These are phyloP conservation scores for Drosophila anomalata DNA, from an alignment of 2,888 invertebrate species.

Conservation along the genomic window DNA sequence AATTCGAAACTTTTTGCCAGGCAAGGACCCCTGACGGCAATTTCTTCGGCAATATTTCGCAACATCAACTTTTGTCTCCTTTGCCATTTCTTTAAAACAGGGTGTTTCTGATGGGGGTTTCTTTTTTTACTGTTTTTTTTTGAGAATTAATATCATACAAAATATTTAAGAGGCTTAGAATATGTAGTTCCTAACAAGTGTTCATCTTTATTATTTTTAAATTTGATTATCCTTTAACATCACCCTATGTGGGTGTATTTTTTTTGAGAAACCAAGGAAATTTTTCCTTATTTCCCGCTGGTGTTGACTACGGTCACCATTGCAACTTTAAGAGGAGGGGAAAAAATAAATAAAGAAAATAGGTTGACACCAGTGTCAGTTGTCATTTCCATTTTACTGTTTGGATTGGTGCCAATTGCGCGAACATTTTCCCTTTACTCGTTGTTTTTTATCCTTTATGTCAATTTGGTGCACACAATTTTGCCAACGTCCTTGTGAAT, in stretches of 20 bases:
- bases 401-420: constrained; percentile 60
- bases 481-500: constrained; percentile 34
- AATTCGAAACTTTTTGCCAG: constrained; percentile 53
- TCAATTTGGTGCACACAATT: constrained; percentile 34
- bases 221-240: not conserved
- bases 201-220: not conserved
- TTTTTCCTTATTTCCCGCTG: constrained; percentile 38
- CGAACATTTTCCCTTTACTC: constrained; percentile 35
- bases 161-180: no score
- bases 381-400: constrained; percentile 52
- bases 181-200: no score
- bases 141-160: not conserved
- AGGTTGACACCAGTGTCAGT: constrained; percentile 62
- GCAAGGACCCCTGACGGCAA: constrained; percentile 40
- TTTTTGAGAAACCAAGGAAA: constrained; percentile 40
- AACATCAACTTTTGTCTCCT: constrained; percentile 45
- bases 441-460: constrained; percentile 28
- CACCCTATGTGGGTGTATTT: constrained; percentile 56
- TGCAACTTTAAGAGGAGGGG: constrained; percentile 34
- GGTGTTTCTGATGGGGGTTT: not conserved
- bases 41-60: constrained; percentile 55
- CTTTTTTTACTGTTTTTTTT: not conserved
- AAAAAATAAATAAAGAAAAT: constrained; percentile 26
- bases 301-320: constrained; percentile 41
- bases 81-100: constrained; percentile 24